Evolutionary conservation across 1,140 invertebrate genomes (phyloP).

Genomic region (Tetramorium simillimum): DNA sequence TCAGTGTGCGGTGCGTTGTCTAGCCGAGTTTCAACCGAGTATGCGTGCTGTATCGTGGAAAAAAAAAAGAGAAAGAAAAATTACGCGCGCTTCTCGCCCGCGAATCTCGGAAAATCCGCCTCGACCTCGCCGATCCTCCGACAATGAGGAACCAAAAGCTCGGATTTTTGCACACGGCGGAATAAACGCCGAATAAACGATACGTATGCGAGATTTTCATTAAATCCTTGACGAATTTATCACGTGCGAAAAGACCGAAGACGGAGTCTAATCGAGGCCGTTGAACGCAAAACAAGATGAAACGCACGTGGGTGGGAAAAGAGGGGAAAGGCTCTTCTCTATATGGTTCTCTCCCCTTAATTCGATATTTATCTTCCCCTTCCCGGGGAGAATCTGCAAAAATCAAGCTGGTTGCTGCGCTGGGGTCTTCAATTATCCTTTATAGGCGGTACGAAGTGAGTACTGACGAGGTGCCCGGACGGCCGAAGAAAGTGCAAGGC

Average conservation of each 20-base stretch:
- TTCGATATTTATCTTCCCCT: constrained; percentile 56
- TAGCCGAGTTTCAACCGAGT: constrained; percentile 77
- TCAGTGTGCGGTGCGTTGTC: constrained; percentile 70
- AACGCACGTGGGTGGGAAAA: neutral
- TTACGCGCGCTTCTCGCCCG: constrained; percentile 49
- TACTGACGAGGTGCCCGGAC: constrained; percentile 57
- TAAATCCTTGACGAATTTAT: neutral
- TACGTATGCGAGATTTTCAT: neutral
- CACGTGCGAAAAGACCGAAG: neutral
- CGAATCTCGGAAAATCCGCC: neutral
- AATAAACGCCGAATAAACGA: neutral
- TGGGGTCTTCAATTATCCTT: constrained; percentile 74
- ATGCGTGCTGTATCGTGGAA: neutral
- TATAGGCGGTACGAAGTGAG: constrained; percentile 70
- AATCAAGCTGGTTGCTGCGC: constrained; percentile 59
- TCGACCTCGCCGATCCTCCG: neutral
- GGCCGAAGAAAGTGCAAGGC: constrained; percentile 78
- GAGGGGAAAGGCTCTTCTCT: neutral
- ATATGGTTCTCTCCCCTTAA: constrained; percentile 30
- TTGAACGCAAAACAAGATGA: neutral
- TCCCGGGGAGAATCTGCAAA: constrained; percentile 64
- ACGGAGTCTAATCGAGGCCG: neutral
- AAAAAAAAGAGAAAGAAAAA: constrained; percentile 14
- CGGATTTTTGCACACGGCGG: neutral
- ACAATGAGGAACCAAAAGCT: neutral